A percentile compares a stretch with the other conserved stretches of the same genome.
phyloP scores from a whole-genome alignment of 1,140 invertebrate genomes.

The Drosophila oshimai region DNA sequence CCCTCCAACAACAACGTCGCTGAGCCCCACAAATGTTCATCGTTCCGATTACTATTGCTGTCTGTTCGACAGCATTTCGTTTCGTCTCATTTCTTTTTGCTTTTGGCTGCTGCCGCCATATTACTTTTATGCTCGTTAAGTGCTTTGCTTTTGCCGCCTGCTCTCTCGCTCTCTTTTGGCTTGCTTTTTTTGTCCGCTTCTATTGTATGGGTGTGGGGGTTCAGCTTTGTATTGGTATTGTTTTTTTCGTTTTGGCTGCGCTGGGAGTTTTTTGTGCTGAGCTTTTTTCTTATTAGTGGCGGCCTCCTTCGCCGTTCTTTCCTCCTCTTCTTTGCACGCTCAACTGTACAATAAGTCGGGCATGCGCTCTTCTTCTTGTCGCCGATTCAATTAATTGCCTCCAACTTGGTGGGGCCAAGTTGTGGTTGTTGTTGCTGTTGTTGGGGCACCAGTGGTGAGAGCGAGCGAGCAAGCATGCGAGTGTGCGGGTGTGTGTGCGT shows the following conservation, averaged over 20 bases:
- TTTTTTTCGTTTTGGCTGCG: constrained; percentile 8
- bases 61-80: constrained; percentile 21
- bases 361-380: constrained; percentile 61
- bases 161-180: constrained; percentile 47
- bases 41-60: constrained; percentile 52
- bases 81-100: constrained; percentile 13
- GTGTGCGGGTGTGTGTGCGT: constrained; percentile 13
- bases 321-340: constrained; percentile 43
- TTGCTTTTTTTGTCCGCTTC: constrained; percentile 10
- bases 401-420: constrained; percentile 37
- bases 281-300: constrained; percentile 69
- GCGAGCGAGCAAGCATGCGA: constrained; percentile 39
- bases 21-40: constrained; percentile 38
- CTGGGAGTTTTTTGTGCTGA: constrained; percentile 14
- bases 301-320: constrained; percentile 7
- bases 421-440: no score
- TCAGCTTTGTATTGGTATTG: neutral
- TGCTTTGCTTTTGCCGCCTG: constrained; percentile 48
- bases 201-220: constrained; percentile 4
- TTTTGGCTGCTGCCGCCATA: constrained; percentile 55
- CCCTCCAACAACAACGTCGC: constrained; percentile 11
- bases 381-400: constrained; percentile 54
- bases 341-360: constrained; percentile 71
- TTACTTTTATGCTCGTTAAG: constrained; percentile 71
- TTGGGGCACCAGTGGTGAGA: constrained; percentile 37